Conservation (phyloP, 2,113 vertebrate genomes). For the Chloroceryle aenea region DNA sequence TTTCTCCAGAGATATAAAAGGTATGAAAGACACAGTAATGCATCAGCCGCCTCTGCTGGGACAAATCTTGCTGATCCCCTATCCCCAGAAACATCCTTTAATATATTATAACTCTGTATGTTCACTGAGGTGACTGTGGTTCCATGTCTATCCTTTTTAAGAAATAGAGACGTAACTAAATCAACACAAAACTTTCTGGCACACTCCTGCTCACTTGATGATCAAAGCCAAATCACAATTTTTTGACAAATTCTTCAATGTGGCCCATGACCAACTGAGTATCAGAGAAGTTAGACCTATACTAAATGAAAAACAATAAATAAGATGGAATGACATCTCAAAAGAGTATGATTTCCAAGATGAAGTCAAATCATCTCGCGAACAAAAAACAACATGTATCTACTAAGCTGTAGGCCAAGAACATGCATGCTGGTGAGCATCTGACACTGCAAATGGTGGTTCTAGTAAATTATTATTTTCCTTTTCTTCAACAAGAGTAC, state of each 20-base stretch:
- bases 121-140: background rate
- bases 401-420: background rate
- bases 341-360: background rate
- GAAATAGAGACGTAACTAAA: background rate
- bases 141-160: fast-evolving
- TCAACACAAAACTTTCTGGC: background rate
- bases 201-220: background rate
- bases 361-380: background rate
- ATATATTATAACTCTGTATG: fast-evolving
- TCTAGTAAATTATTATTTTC: background rate
- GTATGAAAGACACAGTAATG: background rate
- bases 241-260: background rate
- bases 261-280: background rate
- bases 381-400: background rate
- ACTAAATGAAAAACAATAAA: background rate
- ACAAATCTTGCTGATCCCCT: background rate
- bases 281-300: background rate
- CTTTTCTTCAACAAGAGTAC: background rate
- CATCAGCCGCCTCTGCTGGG: background rate
- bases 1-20: background rate
- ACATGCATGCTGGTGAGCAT: background rate
- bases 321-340: background rate
- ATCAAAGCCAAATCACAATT: fast-evolving
- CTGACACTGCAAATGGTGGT: background rate
- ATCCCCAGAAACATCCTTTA: background rate